These are phyloP conservation scores for Pristionchus arcanus DNA, from an alignment of 2,888 invertebrate species.

Conservation along the genomic window DNA sequence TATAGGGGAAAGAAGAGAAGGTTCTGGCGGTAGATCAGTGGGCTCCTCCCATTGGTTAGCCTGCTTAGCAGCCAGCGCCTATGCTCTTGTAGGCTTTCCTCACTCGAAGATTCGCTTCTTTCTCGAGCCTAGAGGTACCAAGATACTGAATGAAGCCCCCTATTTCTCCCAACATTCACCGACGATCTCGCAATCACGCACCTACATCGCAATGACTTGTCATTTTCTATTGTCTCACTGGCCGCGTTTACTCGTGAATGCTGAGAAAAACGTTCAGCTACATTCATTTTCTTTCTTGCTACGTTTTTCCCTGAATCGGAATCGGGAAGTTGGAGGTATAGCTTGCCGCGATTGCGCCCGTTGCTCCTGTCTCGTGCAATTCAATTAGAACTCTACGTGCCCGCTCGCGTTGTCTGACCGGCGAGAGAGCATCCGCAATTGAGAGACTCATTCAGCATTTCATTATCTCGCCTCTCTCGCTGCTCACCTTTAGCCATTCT, in stretches of 20 bases:
- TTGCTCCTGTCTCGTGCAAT: neutral
- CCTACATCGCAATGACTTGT: neutral
- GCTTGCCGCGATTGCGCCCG: neutral
- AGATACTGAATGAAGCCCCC: neutral
- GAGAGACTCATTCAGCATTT: slow-evolving; percentile 32
- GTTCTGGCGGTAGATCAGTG: neutral
- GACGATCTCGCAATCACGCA: neutral
- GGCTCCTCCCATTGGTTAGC: neutral
- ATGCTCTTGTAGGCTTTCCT: slow-evolving; percentile 10
- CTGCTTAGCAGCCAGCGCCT: neutral
- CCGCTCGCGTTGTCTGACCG: neutral
- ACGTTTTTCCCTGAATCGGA: neutral
- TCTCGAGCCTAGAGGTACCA: slow-evolving; percentile 2
- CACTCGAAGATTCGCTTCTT: neutral
- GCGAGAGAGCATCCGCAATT: neutral
- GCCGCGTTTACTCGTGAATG: neutral
- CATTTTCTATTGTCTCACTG: neutral
- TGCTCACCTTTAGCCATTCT: neutral
- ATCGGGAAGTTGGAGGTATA: neutral
- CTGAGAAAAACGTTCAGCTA: neutral
- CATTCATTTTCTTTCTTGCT: neutral
- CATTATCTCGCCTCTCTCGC: slow-evolving; percentile 1
- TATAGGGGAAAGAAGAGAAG: neutral
- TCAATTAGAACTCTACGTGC: slow-evolving; percentile 5
- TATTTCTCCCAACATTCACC: neutral